phyloP scores from a whole-genome alignment of 1,140 invertebrate genomes.

The Scylla paramamosain region DNA sequence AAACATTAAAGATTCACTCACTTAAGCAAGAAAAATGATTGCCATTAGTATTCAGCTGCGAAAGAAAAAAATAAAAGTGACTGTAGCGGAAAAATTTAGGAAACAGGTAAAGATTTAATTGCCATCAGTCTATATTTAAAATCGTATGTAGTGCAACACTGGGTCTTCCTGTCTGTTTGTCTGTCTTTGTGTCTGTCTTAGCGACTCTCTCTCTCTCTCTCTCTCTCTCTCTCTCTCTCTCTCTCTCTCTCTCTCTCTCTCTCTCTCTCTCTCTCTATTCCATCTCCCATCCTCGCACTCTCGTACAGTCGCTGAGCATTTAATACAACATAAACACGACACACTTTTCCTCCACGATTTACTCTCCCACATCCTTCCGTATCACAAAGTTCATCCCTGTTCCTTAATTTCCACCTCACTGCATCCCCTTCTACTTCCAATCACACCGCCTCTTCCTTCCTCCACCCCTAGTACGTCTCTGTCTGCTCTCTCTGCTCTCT shows the following conservation, averaged over 20 bases:
- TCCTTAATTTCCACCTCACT: background rate
- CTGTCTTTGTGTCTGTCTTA: no score
- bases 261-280: background rate
- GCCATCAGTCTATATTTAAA: no score
- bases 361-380: background rate
- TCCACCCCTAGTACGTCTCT: background rate
- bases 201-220: no score
- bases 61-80: no score
- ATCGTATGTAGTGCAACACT: no score
- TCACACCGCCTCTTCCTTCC: background rate
- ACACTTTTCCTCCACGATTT: background rate
- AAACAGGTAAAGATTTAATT: no score
- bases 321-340: no score
- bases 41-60: no score
- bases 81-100: no score
- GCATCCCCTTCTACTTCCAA: background rate
- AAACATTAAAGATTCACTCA: no score
- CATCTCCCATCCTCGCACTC: background rate
- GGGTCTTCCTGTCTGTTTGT: no score
- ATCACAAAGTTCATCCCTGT: background rate
- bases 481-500: background rate
- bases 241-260: background rate
- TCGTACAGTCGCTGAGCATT: background rate
- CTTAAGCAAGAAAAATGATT: no score
- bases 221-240: background rate